A percentile compares a stretch with the other conserved stretches of the same genome.
Evolutionary conservation across 2,113 vertebrate genomes (phyloP).

Genomic region (Upupa epops): DNA sequence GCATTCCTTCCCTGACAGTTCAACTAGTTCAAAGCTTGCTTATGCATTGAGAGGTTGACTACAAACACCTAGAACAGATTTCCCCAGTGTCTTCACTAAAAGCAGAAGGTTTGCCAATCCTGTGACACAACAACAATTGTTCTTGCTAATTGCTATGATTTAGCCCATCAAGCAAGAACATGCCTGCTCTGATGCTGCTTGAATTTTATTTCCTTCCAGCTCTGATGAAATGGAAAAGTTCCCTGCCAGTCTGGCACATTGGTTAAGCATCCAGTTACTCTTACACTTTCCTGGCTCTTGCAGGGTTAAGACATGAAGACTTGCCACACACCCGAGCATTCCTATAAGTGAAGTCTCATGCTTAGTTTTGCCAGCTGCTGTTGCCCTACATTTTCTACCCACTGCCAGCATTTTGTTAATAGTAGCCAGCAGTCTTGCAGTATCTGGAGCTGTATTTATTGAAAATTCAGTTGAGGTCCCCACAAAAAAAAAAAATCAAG

Average conservation of each 20-base stretch:
- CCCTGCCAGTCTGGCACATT: neutral
- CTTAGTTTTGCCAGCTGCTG: neutral
- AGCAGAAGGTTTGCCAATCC: neutral
- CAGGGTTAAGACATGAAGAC: neutral
- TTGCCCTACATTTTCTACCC: neutral
- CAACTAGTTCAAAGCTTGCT: neutral
- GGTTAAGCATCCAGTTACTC: neutral
- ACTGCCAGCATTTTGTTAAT: neutral
- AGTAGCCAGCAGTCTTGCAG: no score
- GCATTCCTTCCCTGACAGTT: neutral
- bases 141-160: neutral
- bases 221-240: neutral
- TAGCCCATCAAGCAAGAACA: neutral
- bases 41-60: neutral
- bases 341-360: neutral
- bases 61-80: neutral
- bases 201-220: neutral
- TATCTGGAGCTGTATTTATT: no score
- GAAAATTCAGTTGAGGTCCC: no score
- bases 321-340: neutral
- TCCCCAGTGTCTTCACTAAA: neutral
- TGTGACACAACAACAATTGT: neutral
- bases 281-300: neutral
- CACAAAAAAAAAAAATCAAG: no score
- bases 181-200: neutral